Base-by-base conservation (phyloP, 2,888 invertebrate genomes). In the Campopleginae sp. region DNA sequence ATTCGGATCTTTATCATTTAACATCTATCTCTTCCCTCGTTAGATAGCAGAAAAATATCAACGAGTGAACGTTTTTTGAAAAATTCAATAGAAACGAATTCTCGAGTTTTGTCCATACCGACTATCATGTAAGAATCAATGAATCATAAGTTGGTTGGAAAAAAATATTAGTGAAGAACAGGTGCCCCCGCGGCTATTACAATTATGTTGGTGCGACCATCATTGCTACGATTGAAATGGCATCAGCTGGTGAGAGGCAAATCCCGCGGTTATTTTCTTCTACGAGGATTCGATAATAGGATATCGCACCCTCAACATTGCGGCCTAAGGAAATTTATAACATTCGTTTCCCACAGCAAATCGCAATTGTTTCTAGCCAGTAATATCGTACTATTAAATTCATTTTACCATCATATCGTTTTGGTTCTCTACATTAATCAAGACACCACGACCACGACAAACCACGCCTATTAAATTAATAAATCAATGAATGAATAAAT, bases 161-260 rank as follows among this genome's bases (percentile, higher is more conserved):
- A 74, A 42, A n/a, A 58, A 75, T 65, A 51, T 51, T 74, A 33
- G 70, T 19, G 75, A 80, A 27, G 75, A 72, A 70, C 80, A 65
- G 75, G 42, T 76, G 54, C 48, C 48, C 80, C 44, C 65, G 80
- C 44, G 80, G 75, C 65, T 61, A 23, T n/a, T 46, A 66, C 78
- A 58, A 66, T 78, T 82, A 66, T 76, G 44, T 79, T 58, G 42
- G 19, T 48, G 71, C 70, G 48, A 58, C 58, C 38, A 77, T 84
- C 54, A 72, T 77, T 66, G 38, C 74, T 66, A 31, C 46, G 48
- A 77, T 33, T 72, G 76, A 80, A 77, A 84, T 84, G 80, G 80
- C 80, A 84, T n/a, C n/a, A n/a, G n/a, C n/a, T n/a, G 77, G 80
- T 80, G 84, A 84, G 80, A 84, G 84, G 80, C 66, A 78, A 80